phyloP scores from a whole-genome alignment of 2,888 invertebrate genomes.

The Esperia sulphurella region DNA sequence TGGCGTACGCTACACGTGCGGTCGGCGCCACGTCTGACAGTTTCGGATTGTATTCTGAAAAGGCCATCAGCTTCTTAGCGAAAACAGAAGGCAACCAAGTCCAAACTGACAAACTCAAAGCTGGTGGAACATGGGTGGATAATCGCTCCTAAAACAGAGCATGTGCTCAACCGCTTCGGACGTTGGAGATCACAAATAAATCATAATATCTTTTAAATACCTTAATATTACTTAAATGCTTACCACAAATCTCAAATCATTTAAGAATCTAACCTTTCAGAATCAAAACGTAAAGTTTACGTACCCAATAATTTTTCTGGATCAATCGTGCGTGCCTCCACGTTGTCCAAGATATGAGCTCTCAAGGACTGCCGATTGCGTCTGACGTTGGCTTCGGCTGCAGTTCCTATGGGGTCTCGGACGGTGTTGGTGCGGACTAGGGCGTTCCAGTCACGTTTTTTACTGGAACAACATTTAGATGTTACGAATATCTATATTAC shows the following conservation, averaged over 20 bases:
- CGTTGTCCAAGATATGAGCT: constrained; percentile 83
- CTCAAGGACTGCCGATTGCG: constrained; percentile 86
- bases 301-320: constrained; percentile 85
- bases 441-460: constrained; percentile 91
- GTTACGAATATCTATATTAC: too few species aligned
- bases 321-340: constrained; percentile 83
- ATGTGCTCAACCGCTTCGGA: too few species aligned
- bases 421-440: constrained; percentile 86
- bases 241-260: too few species aligned
- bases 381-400: constrained; percentile 82
- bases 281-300: constrained; percentile 4
- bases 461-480: constrained; percentile 40
- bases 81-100: too few species aligned
- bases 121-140: too few species aligned
- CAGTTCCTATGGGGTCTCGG: constrained; percentile 89
- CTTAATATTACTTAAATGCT: too few species aligned
- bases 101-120: too few species aligned
- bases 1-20: constrained; percentile 91
- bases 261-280: too few species aligned
- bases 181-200: too few species aligned
- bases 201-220: too few species aligned
- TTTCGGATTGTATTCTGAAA: constrained; percentile 89
- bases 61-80: too few species aligned
- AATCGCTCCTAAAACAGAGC: too few species aligned
- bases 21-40: constrained; percentile 86